Conservation (phyloP, 64 coral and sea anemone species). For the Montipora cactus region DNA sequence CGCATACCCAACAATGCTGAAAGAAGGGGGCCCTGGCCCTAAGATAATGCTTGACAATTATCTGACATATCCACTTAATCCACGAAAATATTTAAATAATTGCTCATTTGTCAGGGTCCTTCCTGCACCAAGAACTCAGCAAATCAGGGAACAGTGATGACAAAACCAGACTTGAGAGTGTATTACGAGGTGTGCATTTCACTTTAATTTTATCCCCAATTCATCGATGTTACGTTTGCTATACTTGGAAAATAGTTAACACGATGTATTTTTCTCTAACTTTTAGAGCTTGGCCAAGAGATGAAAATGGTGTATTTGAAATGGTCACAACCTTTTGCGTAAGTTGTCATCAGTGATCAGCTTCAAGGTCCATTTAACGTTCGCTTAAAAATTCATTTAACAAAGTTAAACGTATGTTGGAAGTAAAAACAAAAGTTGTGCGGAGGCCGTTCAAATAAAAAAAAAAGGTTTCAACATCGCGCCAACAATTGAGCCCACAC, state of each 20-base stretch:
- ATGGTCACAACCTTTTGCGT: constrained; percentile 67
- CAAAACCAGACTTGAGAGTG: constrained; percentile 17
- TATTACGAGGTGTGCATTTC: constrained; percentile 17
- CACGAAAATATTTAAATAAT: background rate
- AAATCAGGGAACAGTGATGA: constrained; percentile 1
- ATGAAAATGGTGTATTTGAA: constrained; percentile 66
- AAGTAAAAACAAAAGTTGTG: too few species aligned
- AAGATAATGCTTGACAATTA: too few species aligned
- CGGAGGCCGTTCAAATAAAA: too few species aligned
- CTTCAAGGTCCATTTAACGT: too few species aligned
- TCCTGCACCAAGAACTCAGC: constrained; percentile 2
- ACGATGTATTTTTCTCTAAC: background rate
- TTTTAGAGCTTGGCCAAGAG: constrained; percentile 53
- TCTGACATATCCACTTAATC: background rate
- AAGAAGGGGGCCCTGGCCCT: too few species aligned
- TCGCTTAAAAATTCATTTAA: too few species aligned
- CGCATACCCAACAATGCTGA: too few species aligned
- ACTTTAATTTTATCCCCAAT: background rate
- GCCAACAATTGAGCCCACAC: too few species aligned
- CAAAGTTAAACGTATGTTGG: too few species aligned
- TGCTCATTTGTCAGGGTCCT: background rate
- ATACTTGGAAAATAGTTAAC: background rate
- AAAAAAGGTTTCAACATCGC: too few species aligned
- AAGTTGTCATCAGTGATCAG: background rate
- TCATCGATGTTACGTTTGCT: background rate